A percentile compares a stretch with the other conserved stretches of the same genome.
Conservation (phyloP, 2,797 vertebrate species). For the Sparus aurata region DNA sequence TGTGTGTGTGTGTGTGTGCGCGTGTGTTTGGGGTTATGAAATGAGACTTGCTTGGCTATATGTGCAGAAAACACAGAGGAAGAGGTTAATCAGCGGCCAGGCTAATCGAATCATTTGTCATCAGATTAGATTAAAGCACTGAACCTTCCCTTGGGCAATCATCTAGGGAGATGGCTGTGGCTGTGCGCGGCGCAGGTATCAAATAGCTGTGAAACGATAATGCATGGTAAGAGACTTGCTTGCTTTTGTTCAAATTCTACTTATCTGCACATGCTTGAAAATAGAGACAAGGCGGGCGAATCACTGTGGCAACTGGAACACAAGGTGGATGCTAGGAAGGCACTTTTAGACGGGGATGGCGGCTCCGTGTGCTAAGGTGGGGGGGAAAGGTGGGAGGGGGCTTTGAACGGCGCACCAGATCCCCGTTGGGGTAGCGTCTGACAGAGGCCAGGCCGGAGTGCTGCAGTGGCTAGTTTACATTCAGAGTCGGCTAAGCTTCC, state of each 20-base stretch:
- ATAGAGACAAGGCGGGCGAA: constrained; percentile 37
- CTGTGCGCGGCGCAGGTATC: constrained; percentile 37
- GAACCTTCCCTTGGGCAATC: constrained; percentile 68
- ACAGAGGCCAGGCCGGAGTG: constrained; percentile 61
- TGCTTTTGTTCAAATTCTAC: constrained; percentile 47
- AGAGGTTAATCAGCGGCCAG: constrained; percentile 76
- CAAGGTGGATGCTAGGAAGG: constrained; percentile 35
- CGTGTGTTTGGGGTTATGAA: not conserved
- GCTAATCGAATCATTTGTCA: constrained; percentile 77
- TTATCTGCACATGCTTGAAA: constrained; percentile 48
- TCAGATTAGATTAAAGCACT: constrained; percentile 76
- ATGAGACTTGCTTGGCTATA: constrained; percentile 47
- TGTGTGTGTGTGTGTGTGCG: no score
- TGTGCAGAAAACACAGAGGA: constrained; percentile 61
- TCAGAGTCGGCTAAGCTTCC: constrained; percentile 69
- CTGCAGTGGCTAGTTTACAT: constrained; percentile 81
- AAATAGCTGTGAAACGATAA: constrained; percentile 58
- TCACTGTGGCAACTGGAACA: constrained; percentile 52
- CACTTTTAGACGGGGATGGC: constrained; percentile 14
- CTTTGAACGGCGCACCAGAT: constrained; percentile 18
- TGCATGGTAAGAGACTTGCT: constrained; percentile 44
- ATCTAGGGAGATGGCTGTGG: constrained; percentile 41
- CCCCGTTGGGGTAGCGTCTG: constrained; percentile 43
- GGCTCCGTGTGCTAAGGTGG: not conserved
- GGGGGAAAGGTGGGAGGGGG: not conserved